phyloP scores from a whole-genome alignment of 2,113 vertebrate species.

The Apteryx owenii region DNA sequence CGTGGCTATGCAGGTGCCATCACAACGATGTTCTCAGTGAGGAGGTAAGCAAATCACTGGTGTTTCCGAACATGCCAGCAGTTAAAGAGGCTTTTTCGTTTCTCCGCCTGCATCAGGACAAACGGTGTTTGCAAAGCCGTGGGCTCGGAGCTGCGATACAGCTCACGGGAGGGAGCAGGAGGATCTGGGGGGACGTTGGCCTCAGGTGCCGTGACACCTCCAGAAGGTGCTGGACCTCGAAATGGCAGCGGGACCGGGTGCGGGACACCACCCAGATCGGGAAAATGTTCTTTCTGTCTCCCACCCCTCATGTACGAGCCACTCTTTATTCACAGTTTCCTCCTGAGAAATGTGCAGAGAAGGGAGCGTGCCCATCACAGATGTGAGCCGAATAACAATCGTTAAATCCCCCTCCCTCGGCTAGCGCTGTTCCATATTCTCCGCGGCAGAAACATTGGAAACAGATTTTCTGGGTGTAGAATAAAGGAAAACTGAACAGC shows the following conservation, averaged over 20 bases:
- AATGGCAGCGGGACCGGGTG: too few species aligned
- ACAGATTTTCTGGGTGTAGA: conserved; percentile 65
- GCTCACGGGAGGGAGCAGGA: too few species aligned
- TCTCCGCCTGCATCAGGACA: too few species aligned
- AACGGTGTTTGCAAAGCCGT: too few species aligned
- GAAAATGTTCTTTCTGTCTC: conserved; percentile 43
- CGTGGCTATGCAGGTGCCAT: background rate
- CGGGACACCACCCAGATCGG: background rate
- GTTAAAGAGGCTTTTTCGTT: background rate
- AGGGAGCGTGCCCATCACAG: conserved; percentile 34
- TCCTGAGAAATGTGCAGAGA: conserved; percentile 64
- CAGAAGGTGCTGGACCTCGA: too few species aligned
- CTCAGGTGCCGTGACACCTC: too few species aligned
- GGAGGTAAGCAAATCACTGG: background rate
- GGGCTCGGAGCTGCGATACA: too few species aligned
- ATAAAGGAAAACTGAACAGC: background rate
- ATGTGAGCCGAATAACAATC: conserved; percentile 72
- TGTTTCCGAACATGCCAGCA: background rate
- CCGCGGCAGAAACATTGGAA: conserved; percentile 60
- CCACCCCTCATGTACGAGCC: background rate
- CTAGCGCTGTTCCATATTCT: conserved; percentile 52
- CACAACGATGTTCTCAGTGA: background rate
- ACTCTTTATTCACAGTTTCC: conserved; percentile 61
- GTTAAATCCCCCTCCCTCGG: conserved; percentile 1
- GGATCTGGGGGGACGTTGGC: too few species aligned